Evolutionary conservation across 2,888 invertebrate genomes (phyloP), one percentile per base, ranked within the genome.

Genomic region (Amblyteles armatorius): DNA sequence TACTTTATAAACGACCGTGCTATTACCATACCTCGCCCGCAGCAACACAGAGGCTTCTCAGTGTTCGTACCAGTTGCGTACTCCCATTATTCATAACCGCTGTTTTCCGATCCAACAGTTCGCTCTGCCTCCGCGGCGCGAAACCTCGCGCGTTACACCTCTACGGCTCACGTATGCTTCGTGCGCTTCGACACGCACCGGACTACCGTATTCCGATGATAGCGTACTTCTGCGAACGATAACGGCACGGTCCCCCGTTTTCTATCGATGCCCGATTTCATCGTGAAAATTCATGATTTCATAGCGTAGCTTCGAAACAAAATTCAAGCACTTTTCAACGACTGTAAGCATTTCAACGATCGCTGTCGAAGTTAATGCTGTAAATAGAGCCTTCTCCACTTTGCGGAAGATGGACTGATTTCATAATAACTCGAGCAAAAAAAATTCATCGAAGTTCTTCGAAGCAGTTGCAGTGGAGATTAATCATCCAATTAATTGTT

Each of bases 1-100:
- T 79, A 74, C 65, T 82, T 76, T 79, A 74, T 82, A 76, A 83
- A 79, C 71, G 71, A 71, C 76, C 50, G 40, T 77, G 69, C 63
- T 33, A 19, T 29, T 44, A 68, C 67, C 68, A 29, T 71, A 29
- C 11, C 72, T 36, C 33, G 22, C 33, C 36, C 9, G 29, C 40
- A 36, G 19, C 50, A 33, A 44, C 73, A 29, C 44, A 50, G n/a
- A 36, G 9, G 50, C 67, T 60, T 76, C 68, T 71, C 79, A 79
- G 55, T 80, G 76, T 76, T 79, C 76, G 63, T 78, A 69, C 86
- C 79, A 84, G 84, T 84, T 86, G 84, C 77, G 63, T 84, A 67
- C 72, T 44, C 63, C 79, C 86, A 79, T 86, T 82, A 82, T 77
- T 86, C 82, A 84, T 79, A 79, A 86, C 74, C 72, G 79, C 55